Base-by-base conservation (phyloP, 2,888 invertebrate species). In the Chymomyza fuscimana region DNA sequence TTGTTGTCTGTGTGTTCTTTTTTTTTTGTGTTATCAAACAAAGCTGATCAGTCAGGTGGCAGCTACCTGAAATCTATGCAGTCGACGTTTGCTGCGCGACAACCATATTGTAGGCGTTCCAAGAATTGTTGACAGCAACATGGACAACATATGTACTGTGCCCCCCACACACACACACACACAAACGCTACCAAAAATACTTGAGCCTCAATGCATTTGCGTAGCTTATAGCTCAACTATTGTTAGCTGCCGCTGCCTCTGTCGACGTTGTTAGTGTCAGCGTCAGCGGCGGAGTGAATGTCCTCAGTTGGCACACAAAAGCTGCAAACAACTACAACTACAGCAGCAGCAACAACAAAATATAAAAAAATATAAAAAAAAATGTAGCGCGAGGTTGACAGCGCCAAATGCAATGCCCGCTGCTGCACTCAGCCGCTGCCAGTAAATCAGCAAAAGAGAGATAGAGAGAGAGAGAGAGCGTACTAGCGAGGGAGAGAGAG, bases 291-390 rank as follows among this genome's bases (percentile, higher is more conserved):
- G 88, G 90, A 91, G 90, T 91, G 90, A 91, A 91, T 91, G 91
- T 91, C 90, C 91, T 91, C 91, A 89, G 90, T 90, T 91, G 90
- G 85, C 89, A 90, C 90, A 91, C 86, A 90, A 88, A 77, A 73
- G 58, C 58, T 58, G 29, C 62, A 29, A 7, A 46, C 56, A 29
- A 51, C 46, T 32, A 58, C 22, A 63, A 63, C 12, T 3, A 65
- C 46, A 65, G 40, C 40, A 60, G 16, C 32, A 36, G 36, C 36
- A 36, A 60, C 52, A 64, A 62, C 36, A 67, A 67, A 80, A 81
- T 4, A 25, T 25, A 60, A 32, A 32, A 32, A 32, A 32, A 1
- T 7, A 32, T 7, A 81, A 76, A 86, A 82, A 82, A 87, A 80
- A 82, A 89, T 86, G 84, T 89, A 81, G 89, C 89, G 87, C 90